These are phyloP conservation scores for Arnoldichthys spilopterus DNA, from an alignment of 2,797 vertebrate species.

Conservation along the genomic window DNA sequence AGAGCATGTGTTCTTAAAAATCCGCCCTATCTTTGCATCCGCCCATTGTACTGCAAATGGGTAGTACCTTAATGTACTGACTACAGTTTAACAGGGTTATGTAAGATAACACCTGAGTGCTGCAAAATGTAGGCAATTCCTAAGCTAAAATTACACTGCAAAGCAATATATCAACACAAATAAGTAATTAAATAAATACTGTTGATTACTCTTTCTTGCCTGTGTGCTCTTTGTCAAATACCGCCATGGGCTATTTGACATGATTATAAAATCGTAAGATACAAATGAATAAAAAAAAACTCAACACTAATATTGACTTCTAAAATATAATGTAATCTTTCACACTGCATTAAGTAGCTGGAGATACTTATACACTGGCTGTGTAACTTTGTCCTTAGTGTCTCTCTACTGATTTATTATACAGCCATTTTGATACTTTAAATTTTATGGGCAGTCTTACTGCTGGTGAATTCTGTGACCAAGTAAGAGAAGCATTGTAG, in stretches of 20 bases:
- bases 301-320: neutral
- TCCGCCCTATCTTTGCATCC: neutral
- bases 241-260: constrained; percentile 1
- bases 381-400: constrained; percentile 63
- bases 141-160: neutral
- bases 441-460: constrained; percentile 68
- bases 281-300: neutral
- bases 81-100: too few species aligned
- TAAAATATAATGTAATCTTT: constrained; percentile 5
- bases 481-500: constrained; percentile 62
- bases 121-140: neutral
- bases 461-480: constrained; percentile 61
- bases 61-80: too few species aligned
- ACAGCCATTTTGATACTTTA: constrained; percentile 73
- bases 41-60: too few species aligned
- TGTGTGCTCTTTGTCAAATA: constrained; percentile 1
- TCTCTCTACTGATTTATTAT: constrained; percentile 73
- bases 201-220: neutral
- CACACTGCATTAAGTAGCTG: constrained; percentile 60
- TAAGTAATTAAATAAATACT: neutral
- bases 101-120: constrained; percentile 15
- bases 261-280: constrained; percentile 21
- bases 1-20: neutral
- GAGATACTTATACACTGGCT: constrained; percentile 46
- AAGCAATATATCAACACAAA: constrained; percentile 13